These are phyloP conservation scores for Actinostola sp. DNA, from an alignment of 92 coral and sea anemone species.

Conservation along the genomic window DNA sequence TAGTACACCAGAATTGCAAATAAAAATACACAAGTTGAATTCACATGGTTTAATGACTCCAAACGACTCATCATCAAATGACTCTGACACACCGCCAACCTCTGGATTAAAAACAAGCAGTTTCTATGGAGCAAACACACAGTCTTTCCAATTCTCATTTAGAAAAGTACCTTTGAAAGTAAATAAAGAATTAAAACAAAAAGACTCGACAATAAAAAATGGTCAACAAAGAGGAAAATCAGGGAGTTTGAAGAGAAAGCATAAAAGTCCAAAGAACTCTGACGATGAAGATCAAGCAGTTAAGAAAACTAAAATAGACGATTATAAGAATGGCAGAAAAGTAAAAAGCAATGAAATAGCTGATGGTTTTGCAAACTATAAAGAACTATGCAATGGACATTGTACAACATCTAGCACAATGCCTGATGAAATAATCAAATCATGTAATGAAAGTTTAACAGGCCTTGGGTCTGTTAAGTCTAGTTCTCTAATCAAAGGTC, in stretches of 20 bases:
- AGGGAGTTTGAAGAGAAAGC: slow-evolving; percentile 14
- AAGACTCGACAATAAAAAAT: slow-evolving; percentile 1
- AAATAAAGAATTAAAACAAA: background rate
- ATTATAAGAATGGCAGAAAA: background rate
- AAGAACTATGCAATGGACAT: background rate
- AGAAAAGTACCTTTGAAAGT: background rate
- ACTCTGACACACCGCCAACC: slow-evolving; percentile 7
- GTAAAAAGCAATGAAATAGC: background rate
- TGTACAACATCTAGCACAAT: background rate
- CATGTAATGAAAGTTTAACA: background rate
- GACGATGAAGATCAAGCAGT: background rate
- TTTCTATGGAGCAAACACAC: slow-evolving; percentile 53
- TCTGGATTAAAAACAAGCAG: slow-evolving; percentile 47
- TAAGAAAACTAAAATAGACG: slow-evolving; percentile 21
- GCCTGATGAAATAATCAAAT: background rate
- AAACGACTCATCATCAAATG: background rate
- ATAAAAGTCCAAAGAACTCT: background rate
- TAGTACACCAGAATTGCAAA: background rate
- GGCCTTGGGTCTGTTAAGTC: slow-evolving; percentile 45
- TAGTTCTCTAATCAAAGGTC: slow-evolving; percentile 34
- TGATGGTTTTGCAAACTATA: background rate
- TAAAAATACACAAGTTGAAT: background rate
- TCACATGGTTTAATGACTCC: background rate
- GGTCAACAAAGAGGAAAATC: background rate
- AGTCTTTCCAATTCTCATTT: slow-evolving; percentile 16